Conservation (phyloP, 2,888 invertebrate species). For the Nasonovia ribisnigri region DNA sequence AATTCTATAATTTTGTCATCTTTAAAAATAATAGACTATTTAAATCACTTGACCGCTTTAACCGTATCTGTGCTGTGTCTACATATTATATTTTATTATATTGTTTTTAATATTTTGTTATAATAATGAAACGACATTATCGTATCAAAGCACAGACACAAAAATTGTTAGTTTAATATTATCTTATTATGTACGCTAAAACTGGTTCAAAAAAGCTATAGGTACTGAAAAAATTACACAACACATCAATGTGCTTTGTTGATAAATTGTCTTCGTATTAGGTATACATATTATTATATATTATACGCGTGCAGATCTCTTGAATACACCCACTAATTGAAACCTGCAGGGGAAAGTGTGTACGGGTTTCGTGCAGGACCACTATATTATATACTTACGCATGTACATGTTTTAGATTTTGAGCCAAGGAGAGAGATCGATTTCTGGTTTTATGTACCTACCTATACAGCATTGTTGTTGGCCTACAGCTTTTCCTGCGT, state of each 20-base stretch:
- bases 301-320: neutral
- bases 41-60: neutral
- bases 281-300: neutral
- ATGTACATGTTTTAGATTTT: neutral
- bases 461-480: neutral
- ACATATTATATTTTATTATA: neutral
- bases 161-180: neutral
- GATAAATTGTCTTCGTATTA: neutral
- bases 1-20: neutral
- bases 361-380: neutral
- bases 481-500: neutral
- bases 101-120: neutral
- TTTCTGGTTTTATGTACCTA: neutral
- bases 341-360: slow-evolving; percentile 6
- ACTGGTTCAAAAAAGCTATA: neutral
- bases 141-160: neutral
- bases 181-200: neutral
- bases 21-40: neutral
- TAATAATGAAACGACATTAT: neutral
- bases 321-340: slow-evolving; percentile 20
- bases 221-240: neutral
- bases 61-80: neutral
- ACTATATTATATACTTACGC: neutral
- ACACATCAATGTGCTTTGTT: neutral
- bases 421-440: neutral